Base-by-base conservation (phyloP, 2,888 invertebrate genomes). In the Tipula helvola region DNA sequence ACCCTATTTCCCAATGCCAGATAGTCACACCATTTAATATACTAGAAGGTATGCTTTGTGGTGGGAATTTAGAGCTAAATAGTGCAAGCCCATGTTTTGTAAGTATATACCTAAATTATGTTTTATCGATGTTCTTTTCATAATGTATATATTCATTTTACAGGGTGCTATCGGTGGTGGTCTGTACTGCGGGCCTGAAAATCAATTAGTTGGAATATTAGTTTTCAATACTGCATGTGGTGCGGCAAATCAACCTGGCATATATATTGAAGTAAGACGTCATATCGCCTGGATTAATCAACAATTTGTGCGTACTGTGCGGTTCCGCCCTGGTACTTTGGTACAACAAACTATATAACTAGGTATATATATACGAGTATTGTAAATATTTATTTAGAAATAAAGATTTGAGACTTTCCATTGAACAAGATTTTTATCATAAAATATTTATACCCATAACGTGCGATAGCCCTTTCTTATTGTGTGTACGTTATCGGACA, bases 191-290 rank as follows among this genome's bases (percentile, higher is more conserved):
- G 71, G 71, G 12, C 0, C 7, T 10, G 16, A 84, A 2, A 36
- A 39, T 36, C 41, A 85, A 57, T 41, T 88, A 47, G 86, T 87
- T 47, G 88, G 87, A 12, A 52, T 88, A 41, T 12, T 87, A n/a
- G 86, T 86, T 3, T 41, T 36, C n/a, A 87, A 87, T 2, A 57
- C 83, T 13, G 84, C 47, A 3, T 88, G 88, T 85, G 87, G 87
- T n/a, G 85, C 28, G 18, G 71, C 84, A 4, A 84, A 84, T 84
- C 84, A 18, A 28, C 42, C 85, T 1, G 18, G 42, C 10, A 28
- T 85, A 42, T 85, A 42, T 42, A 85, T 42, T 16, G 41, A 85
- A 8, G 41, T 85, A 1, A 36, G 85, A 42, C 42, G 10, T 18
- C 42, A 85, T 18, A 7, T 42, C 12, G 10, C 16, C 10, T 85